Conservation (phyloP, 2,888 invertebrate genomes). For the Dryocosmus kuriphilus region DNA sequence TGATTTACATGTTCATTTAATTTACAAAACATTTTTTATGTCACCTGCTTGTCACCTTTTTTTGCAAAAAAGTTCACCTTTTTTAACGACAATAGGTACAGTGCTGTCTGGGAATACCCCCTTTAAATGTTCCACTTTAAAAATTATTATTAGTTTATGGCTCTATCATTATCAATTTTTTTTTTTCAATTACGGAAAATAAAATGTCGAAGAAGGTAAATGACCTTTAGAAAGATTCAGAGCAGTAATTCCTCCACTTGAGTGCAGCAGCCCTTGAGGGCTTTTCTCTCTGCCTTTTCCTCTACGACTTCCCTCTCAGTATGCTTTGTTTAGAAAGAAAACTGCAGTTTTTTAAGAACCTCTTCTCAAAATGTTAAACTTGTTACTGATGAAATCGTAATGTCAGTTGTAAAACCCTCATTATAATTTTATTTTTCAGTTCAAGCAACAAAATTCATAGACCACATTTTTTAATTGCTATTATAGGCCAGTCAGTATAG, state of each 20-base stretch:
- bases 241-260: constrained; percentile 31
- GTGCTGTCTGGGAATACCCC: too few species aligned
- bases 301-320: constrained; percentile 19
- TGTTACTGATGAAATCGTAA: not conserved
- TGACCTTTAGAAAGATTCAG: constrained; percentile 18
- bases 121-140: not conserved
- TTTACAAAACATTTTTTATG: too few species aligned
- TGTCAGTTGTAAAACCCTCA: not conserved
- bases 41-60: too few species aligned
- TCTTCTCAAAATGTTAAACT: constrained; percentile 1
- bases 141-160: not conserved
- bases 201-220: not conserved
- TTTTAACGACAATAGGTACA: too few species aligned
- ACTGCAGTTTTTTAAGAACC: constrained; percentile 13
- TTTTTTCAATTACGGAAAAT: not conserved
- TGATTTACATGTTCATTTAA: too few species aligned
- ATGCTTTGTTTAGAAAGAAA: constrained; percentile 14
- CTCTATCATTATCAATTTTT: not conserved
- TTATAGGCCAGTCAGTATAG: too few species aligned
- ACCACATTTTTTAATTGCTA: too few species aligned
- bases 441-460: not conserved
- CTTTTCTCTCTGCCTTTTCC: constrained; percentile 27
- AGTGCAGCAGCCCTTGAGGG: constrained; percentile 27
- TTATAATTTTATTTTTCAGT: not conserved
- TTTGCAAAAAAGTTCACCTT: too few species aligned